Evolutionary conservation across 1,140 invertebrate species (phyloP), one percentile per base, ranked within the genome.

Genomic region (Solenopsis invicta): DNA sequence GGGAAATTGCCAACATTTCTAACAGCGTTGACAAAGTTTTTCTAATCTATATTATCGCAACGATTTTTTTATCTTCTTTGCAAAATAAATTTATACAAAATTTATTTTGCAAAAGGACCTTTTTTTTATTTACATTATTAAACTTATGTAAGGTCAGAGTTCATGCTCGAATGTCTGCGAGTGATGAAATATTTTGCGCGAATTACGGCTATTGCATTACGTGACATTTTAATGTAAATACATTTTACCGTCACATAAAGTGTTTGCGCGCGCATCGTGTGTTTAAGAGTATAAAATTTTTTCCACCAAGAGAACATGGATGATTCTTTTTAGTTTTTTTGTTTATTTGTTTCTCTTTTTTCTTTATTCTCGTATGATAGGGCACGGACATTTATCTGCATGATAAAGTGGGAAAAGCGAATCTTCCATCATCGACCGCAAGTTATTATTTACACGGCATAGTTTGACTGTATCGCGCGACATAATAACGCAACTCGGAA

Each of bases 391-490:
- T 34, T 64, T 37, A 66, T 66, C 61, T 10, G 29, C 16, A 21
- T 34, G 61, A 78, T 78, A 64, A 34, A 64, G 59, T 24, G 21
- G 29, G 24, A 13, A 69, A 56, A 56, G 34, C 48, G 29, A 41
- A 50, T 81, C 34, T 13, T 41, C 80, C 18, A 61, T 84, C 80
- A 29, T 75, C 34, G 54, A 29, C 18, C n/a, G n/a, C 80, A 4
- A 84, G 80, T 84, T 84, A 74, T 84, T 84, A 84, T 48, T 84
- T 75, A 62, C 29, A 48, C n/a, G 18, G 41, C 41, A 74, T 61
- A 84, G 80, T 84, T 84, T 41, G 80, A 62, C 54, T 84, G 75
- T 84, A 84, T 84, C 80, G 54, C 69, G 80, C 69, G 69, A 84
- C 80, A 84, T 75, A 75, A 84, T 84, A 84, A 84, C 69, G 69